Conservation (phyloP, 2,113 vertebrate genomes). For the Prinia subflava region DNA sequence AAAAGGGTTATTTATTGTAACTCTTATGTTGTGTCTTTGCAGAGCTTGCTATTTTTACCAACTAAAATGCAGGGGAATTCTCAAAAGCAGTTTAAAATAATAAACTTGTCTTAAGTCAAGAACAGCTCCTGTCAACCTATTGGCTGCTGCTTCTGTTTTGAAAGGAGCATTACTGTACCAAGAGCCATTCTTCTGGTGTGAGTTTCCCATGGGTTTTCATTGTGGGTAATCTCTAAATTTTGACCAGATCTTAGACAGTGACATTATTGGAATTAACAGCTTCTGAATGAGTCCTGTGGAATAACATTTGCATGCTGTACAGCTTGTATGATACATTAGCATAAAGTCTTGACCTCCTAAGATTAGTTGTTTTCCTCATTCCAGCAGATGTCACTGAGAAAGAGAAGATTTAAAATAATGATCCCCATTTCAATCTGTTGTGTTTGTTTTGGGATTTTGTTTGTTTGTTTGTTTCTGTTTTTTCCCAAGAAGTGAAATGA, state of each 20-base stretch:
- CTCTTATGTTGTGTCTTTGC: conserved; percentile 21
- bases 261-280: not conserved
- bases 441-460: not conserved
- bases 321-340: not conserved
- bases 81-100: conserved; percentile 53
- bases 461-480: not conserved
- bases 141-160: conserved; percentile 33
- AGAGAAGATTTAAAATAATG: not conserved
- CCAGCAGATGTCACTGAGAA: conserved; percentile 1
- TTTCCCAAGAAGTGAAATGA: conserved; percentile 24
- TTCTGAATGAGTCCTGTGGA: conserved; percentile 2
- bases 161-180: not conserved
- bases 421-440: not conserved
- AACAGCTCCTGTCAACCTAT: conserved; percentile 13
- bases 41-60: conserved; percentile 42
- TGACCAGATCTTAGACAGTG: not conserved
- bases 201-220: conserved; percentile 22
- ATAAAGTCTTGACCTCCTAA: not conserved
- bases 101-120: conserved; percentile 40
- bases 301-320: not conserved
- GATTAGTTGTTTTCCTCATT: not conserved
- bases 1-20: conserved; percentile 15
- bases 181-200: not conserved
- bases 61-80: not conserved
- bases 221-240: not conserved